Conservation (phyloP, 2,797 vertebrate genomes). For the Enteromius trimaculatus region DNA sequence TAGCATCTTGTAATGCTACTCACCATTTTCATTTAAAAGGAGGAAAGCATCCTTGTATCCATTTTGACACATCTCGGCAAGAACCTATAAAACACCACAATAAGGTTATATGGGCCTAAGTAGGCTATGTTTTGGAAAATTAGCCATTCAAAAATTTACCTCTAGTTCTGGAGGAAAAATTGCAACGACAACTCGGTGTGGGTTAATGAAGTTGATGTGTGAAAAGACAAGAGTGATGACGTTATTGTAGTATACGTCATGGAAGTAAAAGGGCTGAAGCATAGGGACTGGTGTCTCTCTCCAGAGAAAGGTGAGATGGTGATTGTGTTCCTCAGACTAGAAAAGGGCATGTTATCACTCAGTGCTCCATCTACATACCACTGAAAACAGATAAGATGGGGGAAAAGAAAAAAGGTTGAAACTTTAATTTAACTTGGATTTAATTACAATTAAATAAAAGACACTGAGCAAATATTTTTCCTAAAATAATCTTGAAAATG, state of each 20-base stretch:
- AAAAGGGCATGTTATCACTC: slow-evolving; percentile 84
- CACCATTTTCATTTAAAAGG: slow-evolving; percentile 84
- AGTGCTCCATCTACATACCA: slow-evolving; percentile 87
- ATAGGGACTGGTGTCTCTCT: slow-evolving; percentile 88
- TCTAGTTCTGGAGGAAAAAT: slow-evolving; percentile 83
- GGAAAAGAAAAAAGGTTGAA: background rate
- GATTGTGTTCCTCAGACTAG: slow-evolving; percentile 84
- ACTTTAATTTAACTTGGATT: background rate
- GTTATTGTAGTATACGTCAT: slow-evolving; percentile 78
- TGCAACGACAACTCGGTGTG: slow-evolving; percentile 76
- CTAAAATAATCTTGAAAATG: background rate
- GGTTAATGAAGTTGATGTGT: slow-evolving; percentile 81
- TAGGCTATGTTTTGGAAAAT: background rate
- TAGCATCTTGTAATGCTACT: slow-evolving; percentile 26
- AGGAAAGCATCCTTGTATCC: slow-evolving; percentile 85
- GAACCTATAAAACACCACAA: slow-evolving; percentile 67
- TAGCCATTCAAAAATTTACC: slow-evolving; percentile 65
- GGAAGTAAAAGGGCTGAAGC: slow-evolving; percentile 75
- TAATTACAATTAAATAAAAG: background rate
- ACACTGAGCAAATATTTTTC: background rate
- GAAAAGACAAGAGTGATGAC: slow-evolving; percentile 69
- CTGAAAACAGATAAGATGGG: slow-evolving; percentile 67
- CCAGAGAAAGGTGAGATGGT: slow-evolving; percentile 88
- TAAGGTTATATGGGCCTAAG: background rate
- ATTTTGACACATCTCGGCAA: slow-evolving; percentile 84